A percentile compares a stretch with the other conserved stretches of the same genome.
Conservation (phyloP, 2,113 vertebrate species). For the Antennarius striatus region DNA sequence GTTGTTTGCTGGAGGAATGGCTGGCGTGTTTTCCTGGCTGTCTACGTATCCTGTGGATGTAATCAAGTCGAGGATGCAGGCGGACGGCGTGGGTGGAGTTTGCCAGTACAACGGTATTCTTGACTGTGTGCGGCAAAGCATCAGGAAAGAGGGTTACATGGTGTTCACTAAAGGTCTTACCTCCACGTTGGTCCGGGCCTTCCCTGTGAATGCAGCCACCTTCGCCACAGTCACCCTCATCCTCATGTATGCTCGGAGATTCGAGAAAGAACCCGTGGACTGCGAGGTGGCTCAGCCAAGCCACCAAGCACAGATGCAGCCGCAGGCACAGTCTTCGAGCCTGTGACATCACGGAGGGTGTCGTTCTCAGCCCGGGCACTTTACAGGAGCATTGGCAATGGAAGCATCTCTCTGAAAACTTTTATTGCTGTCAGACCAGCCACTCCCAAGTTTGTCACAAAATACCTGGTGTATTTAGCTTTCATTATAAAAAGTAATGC, state of each 20-base stretch:
- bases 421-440: conserved; percentile 10
- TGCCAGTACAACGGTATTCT: conserved; percentile 86
- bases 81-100: conserved; percentile 87
- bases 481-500: conserved; percentile 4
- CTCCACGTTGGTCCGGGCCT: conserved; percentile 93
- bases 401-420: neutral
- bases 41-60: conserved; percentile 95
- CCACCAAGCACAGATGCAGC: conserved; percentile 68
- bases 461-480: conserved; percentile 22
- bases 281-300: conserved; percentile 73
- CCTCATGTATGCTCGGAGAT: conserved; percentile 85
- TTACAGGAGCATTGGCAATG: conserved; percentile 24
- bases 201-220: conserved; percentile 94
- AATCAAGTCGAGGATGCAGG: conserved; percentile 95
- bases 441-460: conserved; percentile 45
- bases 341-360: conserved; percentile 74
- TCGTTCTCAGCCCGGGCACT: conserved; percentile 41
- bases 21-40: conserved; percentile 92
- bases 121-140: conserved; percentile 90
- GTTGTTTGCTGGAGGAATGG: conserved; percentile 91
- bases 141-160: conserved; percentile 87
- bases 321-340: conserved; percentile 85
- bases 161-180: conserved; percentile 93
- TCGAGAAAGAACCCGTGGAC: conserved; percentile 71
- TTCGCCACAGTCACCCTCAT: conserved; percentile 94